These are phyloP conservation scores for Schizaphis graminum DNA, from an alignment of 2,888 invertebrate species.

Conservation along the genomic window DNA sequence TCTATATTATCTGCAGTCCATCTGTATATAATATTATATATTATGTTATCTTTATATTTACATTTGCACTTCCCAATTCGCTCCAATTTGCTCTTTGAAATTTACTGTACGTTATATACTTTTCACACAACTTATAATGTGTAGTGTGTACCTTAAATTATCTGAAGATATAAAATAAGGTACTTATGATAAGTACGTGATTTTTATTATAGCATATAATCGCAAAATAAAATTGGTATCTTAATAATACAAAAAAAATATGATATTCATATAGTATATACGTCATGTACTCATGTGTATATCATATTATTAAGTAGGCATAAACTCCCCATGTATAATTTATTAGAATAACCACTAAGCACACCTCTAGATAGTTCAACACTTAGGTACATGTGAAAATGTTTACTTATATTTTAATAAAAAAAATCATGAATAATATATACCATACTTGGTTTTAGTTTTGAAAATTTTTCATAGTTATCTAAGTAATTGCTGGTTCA, in stretches of 20 bases:
- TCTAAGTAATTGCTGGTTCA: neutral
- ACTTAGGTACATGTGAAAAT: neutral
- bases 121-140: neutral
- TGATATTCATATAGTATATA: neutral
- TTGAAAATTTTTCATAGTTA: neutral
- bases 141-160: neutral
- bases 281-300: neutral
- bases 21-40: neutral
- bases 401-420: slow-evolving; percentile 35
- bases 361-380: neutral
- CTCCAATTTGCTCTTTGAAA: neutral
- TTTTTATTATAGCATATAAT: slow-evolving; percentile 15
- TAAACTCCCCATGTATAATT: slow-evolving; percentile 35
- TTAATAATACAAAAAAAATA: neutral
- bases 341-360: neutral
- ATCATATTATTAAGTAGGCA: neutral
- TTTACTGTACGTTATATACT: neutral
- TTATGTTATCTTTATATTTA: neutral
- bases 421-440: slow-evolving; percentile 20
- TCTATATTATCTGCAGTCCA: neutral
- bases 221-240: slow-evolving; percentile 19
- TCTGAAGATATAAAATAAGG: slow-evolving; percentile 15
- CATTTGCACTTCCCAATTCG: neutral
- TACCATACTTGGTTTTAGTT: neutral
- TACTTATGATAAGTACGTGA: slow-evolving; percentile 45